A percentile compares a stretch with the other conserved stretches of the same genome.
Evolutionary conservation across 2,113 vertebrate species (phyloP).

Genomic region (Cryptotis parvus): DNA sequence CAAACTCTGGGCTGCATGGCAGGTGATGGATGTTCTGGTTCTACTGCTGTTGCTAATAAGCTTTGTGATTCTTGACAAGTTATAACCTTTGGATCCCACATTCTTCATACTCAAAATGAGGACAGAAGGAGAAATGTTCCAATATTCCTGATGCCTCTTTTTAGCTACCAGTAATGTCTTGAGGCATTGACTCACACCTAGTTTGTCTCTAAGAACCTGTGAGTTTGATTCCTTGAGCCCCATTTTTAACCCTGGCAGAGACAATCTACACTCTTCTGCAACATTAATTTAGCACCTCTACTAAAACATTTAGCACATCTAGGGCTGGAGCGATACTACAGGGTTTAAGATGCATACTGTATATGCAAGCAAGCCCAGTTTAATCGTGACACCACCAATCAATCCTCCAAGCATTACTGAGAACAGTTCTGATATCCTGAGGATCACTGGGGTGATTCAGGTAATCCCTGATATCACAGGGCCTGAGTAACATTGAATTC

Average conservation of each 20-base stretch:
- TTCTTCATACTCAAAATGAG: slow-evolving; percentile 4
- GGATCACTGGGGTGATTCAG: too few species aligned
- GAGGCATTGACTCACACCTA: background rate
- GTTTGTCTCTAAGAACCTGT: background rate
- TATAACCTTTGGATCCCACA: background rate
- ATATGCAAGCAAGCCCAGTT: too few species aligned
- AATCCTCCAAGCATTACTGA: too few species aligned
- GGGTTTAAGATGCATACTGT: too few species aligned
- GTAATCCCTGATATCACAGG: too few species aligned
- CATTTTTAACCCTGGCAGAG: background rate
- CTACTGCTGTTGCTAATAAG: background rate
- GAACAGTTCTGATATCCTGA: too few species aligned
- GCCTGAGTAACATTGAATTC: background rate
- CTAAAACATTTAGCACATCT: background rate
- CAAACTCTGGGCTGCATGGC: background rate
- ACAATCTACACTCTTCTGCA: background rate
- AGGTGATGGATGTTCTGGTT: background rate
- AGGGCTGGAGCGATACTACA: too few species aligned
- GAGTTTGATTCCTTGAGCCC: background rate
- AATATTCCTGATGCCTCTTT: background rate
- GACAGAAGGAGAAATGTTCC: background rate
- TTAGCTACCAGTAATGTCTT: background rate
- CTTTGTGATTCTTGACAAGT: background rate
- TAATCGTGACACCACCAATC: too few species aligned
- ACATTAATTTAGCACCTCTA: background rate